These are phyloP conservation scores for Astur gentilis DNA, from an alignment of 2,113 vertebrate species.

Conservation along the genomic window DNA sequence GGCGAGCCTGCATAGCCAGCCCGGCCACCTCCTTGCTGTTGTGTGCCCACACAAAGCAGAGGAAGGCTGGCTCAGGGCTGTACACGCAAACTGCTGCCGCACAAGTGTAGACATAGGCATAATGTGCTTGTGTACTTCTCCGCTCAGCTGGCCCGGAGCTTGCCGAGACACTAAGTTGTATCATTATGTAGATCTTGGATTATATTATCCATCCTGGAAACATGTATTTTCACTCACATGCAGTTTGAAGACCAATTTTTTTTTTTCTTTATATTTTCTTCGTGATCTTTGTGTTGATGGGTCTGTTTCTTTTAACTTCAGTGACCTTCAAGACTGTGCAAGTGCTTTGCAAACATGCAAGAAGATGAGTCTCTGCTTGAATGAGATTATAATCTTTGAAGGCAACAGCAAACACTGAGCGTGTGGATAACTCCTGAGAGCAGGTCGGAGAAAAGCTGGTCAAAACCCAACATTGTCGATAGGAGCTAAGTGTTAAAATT, in stretches of 20 bases:
- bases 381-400: slow-evolving; percentile 30
- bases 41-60: neutral
- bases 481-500: neutral
- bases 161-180: neutral
- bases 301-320: neutral
- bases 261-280: neutral
- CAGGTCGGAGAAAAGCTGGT: neutral
- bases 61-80: neutral
- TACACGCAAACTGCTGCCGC: neutral
- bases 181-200: neutral
- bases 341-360: neutral
- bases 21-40: neutral
- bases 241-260: neutral
- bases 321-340: slow-evolving; percentile 2
- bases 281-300: neutral
- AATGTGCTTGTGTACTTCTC: neutral
- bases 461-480: neutral
- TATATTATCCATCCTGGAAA: neutral
- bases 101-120: neutral
- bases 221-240: neutral
- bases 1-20: accelerated
- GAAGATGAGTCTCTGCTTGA: slow-evolving; percentile 48
- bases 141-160: neutral
- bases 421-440: neutral
- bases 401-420: neutral